Conservation (phyloP, 2,797 vertebrate genomes). For the Podarcis lilfordi region DNA sequence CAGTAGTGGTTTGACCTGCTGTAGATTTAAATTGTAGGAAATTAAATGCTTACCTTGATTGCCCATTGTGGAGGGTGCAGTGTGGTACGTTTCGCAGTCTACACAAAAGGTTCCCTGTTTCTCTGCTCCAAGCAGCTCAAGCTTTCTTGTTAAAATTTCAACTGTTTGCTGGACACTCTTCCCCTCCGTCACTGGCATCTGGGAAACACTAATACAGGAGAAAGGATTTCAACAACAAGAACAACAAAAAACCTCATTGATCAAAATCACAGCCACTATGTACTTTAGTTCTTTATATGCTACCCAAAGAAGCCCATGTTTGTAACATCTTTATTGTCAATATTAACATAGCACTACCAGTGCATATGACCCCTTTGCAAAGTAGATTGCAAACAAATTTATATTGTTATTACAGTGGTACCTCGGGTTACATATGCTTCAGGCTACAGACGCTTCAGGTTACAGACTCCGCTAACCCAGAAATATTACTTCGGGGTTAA, state of each 20-base stretch:
- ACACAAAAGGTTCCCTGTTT: conserved; percentile 95
- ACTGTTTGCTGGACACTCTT: conserved; percentile 96
- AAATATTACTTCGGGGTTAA: too few species aligned
- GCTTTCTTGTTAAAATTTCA: conserved; percentile 89
- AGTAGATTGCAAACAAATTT: neutral
- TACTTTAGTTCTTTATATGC: neutral
- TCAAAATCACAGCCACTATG: neutral
- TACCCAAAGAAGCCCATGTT: neutral
- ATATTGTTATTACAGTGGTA: neutral
- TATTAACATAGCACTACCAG: neutral
- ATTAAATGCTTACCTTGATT: conserved; percentile 73
- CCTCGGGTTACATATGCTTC: too few species aligned
- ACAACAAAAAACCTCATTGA: neutral
- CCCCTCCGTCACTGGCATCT: conserved; percentile 91
- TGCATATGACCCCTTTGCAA: neutral
- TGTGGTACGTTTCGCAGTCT: conserved; percentile 95
- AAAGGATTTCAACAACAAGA: neutral
- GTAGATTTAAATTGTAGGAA: neutral
- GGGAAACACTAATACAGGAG: conserved; percentile 84
- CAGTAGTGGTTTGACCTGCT: too few species aligned
- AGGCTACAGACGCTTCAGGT: too few species aligned
- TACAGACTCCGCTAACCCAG: too few species aligned
- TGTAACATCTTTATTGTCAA: neutral
- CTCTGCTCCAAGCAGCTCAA: conserved; percentile 92
- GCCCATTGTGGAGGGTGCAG: conserved; percentile 83